Evolutionary conservation across 2,888 invertebrate genomes (phyloP), one percentile per base, ranked within the genome.

Genomic region (Ormyrus thymus): DNA sequence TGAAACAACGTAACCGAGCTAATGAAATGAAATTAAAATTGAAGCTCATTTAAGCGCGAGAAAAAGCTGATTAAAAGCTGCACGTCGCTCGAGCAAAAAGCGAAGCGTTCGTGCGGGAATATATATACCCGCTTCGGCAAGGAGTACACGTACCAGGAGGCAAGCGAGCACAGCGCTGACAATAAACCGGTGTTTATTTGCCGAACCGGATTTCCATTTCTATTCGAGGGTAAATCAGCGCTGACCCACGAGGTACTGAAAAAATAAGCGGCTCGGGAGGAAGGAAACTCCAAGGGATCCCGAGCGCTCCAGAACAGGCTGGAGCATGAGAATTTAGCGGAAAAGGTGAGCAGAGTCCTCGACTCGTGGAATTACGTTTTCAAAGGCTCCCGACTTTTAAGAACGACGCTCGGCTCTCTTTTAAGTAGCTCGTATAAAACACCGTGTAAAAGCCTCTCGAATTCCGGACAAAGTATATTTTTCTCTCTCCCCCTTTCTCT

Each of bases 391-490:
- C 29, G 29, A 29, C 3, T 29, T 29, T 29, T 29, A 29, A 29
- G 29, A 29, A 29, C 29, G 2, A 0, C 3, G 29, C 29, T 29
- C 29, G 1, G 29, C 29, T 29, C 29, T 29, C 29, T 66, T 66
- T 66, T 56, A 46, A 69, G 15, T 56, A 69, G 53, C 43, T 13
- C 29, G 29, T 29, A 29, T 29, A 29, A 29, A 7, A n/a, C 58
- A 29, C 10, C 61, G 45, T 13, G 45, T 62, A 46, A 72, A 50
- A 55, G 43, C 53, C 43, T 13, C 50, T 75, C 59, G 46, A 68
- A 68, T 75, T 68, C 59, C 53, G 9, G 50, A 11, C 53, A 45
- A 59, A 51, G n/a, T 29, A 29, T 29, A 29, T 29, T 29, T 29
- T 29, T 29, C 29, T 29, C 29, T 2, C 29, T 29, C 29, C 29